These are phyloP conservation scores for Calephelis virginiensis DNA, from an alignment of 1,140 invertebrate species.

Conservation along the genomic window DNA sequence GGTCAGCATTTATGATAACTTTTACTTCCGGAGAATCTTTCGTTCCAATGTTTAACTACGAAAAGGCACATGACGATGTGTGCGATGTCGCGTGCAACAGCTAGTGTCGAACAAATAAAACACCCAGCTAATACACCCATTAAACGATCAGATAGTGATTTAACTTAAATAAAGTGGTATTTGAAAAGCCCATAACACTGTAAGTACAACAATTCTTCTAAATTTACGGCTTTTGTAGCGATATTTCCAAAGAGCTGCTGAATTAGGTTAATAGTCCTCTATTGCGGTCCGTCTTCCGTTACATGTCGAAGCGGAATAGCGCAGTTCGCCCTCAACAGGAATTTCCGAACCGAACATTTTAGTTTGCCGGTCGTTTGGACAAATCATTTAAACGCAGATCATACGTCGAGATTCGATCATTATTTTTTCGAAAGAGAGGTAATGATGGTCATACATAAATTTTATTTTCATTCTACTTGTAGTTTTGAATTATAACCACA, in stretches of 20 bases:
- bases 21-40: too few species aligned
- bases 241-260: conserved; percentile 16
- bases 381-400: too few species aligned
- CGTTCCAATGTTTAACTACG: too few species aligned
- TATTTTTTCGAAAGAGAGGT: too few species aligned
- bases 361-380: too few species aligned
- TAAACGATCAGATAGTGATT: conserved; percentile 5
- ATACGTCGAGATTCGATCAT: too few species aligned
- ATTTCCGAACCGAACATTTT: neutral
- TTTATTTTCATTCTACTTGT: too few species aligned
- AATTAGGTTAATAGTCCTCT: conserved; percentile 11
- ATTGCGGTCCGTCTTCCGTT: conserved; percentile 6
- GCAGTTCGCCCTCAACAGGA: neutral
- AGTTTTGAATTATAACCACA: too few species aligned
- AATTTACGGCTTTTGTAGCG: conserved; percentile 12
- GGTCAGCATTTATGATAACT: too few species aligned
- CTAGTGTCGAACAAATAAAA: neutral
- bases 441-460: too few species aligned
- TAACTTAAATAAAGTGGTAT: conserved; percentile 10
- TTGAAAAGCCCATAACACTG: conserved; percentile 9
- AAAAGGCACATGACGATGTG: too few species aligned
- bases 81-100: too few species aligned
- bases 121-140: neutral
- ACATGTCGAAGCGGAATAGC: neutral
- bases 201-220: conserved; percentile 18